Evolutionary conservation across 2,888 invertebrate species (phyloP), one percentile per base, ranked within the genome.

Genomic region (Eudasyphora cyanicolor): DNA sequence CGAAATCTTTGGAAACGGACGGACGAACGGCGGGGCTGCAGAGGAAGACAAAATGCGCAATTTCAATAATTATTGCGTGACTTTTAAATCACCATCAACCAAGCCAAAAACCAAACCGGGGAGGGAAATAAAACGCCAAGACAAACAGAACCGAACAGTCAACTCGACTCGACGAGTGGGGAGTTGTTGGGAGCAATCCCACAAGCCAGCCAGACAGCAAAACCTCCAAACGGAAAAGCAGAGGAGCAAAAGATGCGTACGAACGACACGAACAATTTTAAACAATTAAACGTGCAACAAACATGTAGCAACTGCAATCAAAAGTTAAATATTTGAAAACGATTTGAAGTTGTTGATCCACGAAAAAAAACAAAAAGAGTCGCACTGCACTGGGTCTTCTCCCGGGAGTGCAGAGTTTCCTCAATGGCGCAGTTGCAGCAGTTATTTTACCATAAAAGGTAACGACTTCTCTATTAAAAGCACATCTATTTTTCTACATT

Each of bases 231-330:
- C 10, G 38, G 38, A 7, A 19, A 21, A 7, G 17, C 54, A 5
- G 54, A 14, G 71, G 19, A 51, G 29, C 32, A 24, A 49, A 62
- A 64, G 42, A 64, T 38, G 60, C 35, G 54, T 24, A 64, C 67
- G 38, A 79, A 67, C 54, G 78, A 69, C 82, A 85, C 60, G 74
- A 85, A 85, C 81, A 86, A 84, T 85, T 82, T 86, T 38, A 64
- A 64, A 85, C 86, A 88, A 88, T 88, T 88, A 88, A 88, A 87
- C 88, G 87, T 86, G 86, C 88, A 88, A 88, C 88, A 87, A 88
- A 88, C 88, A 87, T 38, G 42, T 27, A 38, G 45, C 73, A 73
- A 73, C 27, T 73, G 54, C 19, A 49, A 54, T 51, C 27, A 74
- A 74, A 57, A n/a, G 49, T n/a, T 35, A 73, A 75, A 17, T 62